Conservation (phyloP, 2,797 vertebrate species). For the Bufotes viridis region DNA sequence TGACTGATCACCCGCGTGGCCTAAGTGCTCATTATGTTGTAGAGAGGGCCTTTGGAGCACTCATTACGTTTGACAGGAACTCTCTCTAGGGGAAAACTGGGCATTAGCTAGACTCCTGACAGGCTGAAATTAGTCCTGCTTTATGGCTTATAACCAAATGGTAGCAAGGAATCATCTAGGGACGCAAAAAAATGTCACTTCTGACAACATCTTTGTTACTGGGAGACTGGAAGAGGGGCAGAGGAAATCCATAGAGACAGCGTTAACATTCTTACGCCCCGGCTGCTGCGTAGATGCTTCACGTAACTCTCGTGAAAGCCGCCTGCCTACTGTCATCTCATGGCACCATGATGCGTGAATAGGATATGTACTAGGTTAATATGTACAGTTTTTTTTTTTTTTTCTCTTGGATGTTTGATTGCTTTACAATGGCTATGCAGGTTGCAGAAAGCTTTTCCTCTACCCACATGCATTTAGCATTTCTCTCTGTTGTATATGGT, state of each 20-base stretch:
- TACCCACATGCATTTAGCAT: background rate
- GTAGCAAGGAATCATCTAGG: constrained; percentile 83
- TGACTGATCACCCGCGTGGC: constrained; percentile 82
- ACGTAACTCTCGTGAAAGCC: constrained; percentile 52
- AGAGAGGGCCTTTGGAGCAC: constrained; percentile 83
- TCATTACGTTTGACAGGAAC: constrained; percentile 86
- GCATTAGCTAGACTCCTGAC: constrained; percentile 83
- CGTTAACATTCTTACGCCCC: constrained; percentile 68
- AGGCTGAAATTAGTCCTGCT: constrained; percentile 85
- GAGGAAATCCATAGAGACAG: constrained; percentile 69
- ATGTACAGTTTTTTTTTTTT: background rate
- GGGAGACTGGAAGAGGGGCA: constrained; percentile 70
- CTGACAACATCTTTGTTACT: constrained; percentile 85
- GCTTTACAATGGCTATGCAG: background rate
- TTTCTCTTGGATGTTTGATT: background rate
- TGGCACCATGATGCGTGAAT: background rate
- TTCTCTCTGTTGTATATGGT: background rate
- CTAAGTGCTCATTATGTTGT: constrained; percentile 90
- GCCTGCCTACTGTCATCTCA: constrained; percentile 48
- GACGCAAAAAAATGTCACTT: constrained; percentile 82
- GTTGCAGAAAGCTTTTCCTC: background rate
- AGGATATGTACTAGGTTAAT: constrained; percentile 18
- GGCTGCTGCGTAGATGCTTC: constrained; percentile 62
- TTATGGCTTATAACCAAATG: constrained; percentile 86
- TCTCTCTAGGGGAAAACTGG: constrained; percentile 83